Base-by-base conservation (phyloP, 2,888 invertebrate species). In the Papilio demoleus region DNA sequence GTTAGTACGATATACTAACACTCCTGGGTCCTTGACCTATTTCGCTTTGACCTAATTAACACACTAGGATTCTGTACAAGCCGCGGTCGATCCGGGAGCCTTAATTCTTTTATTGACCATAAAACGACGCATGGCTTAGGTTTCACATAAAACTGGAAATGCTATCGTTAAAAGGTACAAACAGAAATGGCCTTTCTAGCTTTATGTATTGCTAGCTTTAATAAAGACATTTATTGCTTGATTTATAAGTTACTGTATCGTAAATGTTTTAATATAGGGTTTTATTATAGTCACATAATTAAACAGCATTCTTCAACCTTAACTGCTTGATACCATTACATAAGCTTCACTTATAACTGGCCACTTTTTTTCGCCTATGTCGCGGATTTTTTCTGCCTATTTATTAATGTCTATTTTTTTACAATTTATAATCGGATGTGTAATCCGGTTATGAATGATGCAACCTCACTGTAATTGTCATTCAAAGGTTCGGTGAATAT, bases 31-130 rank as follows among this genome's bases (percentile, higher is more conserved):
- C 66, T 58, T 69, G 65, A 62, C 87, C 86, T 72, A 81, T 77
- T 79, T 76, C 76, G 78, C 81, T 79, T 80, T 85, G 85, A 86
- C 87, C 86, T 75, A 83, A 76, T 81, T 86, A 45, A 58, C n/a
- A 11, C 19, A 12, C 22, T 50, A 45, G 36, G 19, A 27, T 65
- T 61, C 27, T 17, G 24, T 36, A 58, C 8, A 56, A 56, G n/a
- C 6, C 34, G n/a, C 6, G 45, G n/a, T 8, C 22, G 24, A 22
- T 34, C 59, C 60, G 50, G 56, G 42, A 56, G 22, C 56, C 27
- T 53, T 61, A 38, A 38, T 65, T 56, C 56, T 34, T 65, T 65
- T 56, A 70, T 66, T 61, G 56, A 27, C 19, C 47, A 62, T 70
- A 70, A 70, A 70, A 56, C 42, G 14, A 27, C 19, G 24, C 63